Conservation (phyloP, 2,113 vertebrate genomes). For the Charina bottae region DNA sequence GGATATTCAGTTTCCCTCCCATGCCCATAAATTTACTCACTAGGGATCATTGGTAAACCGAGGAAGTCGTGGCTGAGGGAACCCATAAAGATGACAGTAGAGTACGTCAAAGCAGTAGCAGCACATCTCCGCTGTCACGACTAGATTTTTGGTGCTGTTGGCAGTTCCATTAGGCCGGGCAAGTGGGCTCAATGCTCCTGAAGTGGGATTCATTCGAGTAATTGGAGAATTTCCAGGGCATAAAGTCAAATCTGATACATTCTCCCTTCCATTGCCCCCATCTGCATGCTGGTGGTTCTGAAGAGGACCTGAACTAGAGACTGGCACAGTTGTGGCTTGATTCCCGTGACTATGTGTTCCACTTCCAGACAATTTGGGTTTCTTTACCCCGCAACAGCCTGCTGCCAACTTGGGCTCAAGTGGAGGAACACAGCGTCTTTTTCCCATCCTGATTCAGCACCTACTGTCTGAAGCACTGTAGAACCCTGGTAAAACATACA, state of each 20-base stretch:
- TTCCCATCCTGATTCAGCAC: conserved; percentile 84
- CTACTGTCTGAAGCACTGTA: conserved; percentile 74
- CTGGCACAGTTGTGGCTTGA: conserved; percentile 76
- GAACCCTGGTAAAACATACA: conserved; percentile 70
- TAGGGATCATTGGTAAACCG: conserved; percentile 88
- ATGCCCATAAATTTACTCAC: conserved; percentile 71
- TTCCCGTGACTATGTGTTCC: conserved; percentile 80
- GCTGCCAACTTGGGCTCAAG: conserved; percentile 86
- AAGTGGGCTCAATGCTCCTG: conserved; percentile 82
- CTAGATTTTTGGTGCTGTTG: conserved; percentile 82
- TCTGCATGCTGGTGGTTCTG: conserved; percentile 86
- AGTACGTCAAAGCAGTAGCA: conserved; percentile 88
- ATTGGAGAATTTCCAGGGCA: conserved; percentile 80
- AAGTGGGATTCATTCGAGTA: conserved; percentile 82
- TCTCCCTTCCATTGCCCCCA: conserved; percentile 80
- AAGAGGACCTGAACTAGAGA: conserved; percentile 82
- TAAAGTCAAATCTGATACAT: conserved; percentile 81
- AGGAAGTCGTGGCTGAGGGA: conserved; percentile 84
- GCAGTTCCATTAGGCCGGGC: conserved; percentile 82
- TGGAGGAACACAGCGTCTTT: conserved; percentile 85
- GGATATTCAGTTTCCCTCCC: conserved; percentile 38
- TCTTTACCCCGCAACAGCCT: conserved; percentile 87
- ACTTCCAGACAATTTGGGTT: conserved; percentile 82
- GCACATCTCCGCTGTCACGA: conserved; percentile 88
- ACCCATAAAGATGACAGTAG: conserved; percentile 87